Base-by-base conservation (phyloP, 2,113 vertebrate genomes). In the Petrocephalus microphthalmus region DNA sequence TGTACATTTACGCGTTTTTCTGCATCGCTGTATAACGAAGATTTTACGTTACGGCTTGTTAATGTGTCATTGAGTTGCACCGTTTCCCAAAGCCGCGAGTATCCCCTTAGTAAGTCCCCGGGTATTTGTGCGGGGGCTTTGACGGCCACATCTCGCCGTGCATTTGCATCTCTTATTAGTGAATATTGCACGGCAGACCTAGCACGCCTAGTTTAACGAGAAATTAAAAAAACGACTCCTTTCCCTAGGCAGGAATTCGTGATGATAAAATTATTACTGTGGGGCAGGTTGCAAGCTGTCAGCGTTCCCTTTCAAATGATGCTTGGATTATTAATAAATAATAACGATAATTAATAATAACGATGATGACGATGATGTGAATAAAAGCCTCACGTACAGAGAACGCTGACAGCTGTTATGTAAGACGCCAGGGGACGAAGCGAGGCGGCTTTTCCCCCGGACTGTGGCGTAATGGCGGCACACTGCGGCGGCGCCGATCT, bases 401-500 rank as follows among this genome's bases (percentile, higher is more conserved):
- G 60, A 64, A 29, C 60, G 25, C 60, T 13, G 25, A 13, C 25
- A 13, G 8, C 25, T 29, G 5, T 84, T 49, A 84, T 25, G 47
- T 84, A 51, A 84, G 22, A 49, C 20, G 45, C 47, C 20, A 84
- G 20, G 37, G 20, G 19, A 45, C n/a, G 60, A 64, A 64, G 22
- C 22, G 25, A 64, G 60, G 25, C 25, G 2, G 60, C 6, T 64
- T 64, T 86, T 47, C 83, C 45, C 86, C 67, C 37, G 49, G 89
- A 67, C 60, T 49, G 82, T 19, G 78, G 51, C 78, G 88, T 88
- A 88, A 88, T 90, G 89, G 85, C 89, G 87, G 52, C 88, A 82
- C 87, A 78, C 78, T 89, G 86, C 89, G 45, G 74, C 42, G 45
- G 82, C 90, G 67, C 89, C 89, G 90, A 67, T 88, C 92, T 93